Conservation (phyloP, 53 echinoderm and acorn worm genomes). For the Patiria pectinifera region DNA sequence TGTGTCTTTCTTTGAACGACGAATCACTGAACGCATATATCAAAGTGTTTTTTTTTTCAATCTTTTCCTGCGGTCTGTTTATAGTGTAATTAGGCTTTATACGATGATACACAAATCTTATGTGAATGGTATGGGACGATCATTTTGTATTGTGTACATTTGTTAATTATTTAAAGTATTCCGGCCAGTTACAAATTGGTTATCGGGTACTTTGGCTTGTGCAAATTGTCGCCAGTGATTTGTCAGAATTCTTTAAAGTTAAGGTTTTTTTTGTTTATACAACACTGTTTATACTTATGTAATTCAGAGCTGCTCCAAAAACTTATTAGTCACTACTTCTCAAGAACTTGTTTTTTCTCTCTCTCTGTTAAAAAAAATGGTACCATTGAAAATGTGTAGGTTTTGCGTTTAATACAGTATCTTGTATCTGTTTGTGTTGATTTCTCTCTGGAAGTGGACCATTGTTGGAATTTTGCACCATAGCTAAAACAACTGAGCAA, state of each 20-base stretch:
- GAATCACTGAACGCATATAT: background rate
- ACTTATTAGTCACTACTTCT: too few species aligned
- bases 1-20: too few species aligned
- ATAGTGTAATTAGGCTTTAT: constrained; percentile 59
- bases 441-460: too few species aligned
- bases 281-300: background rate
- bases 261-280: too few species aligned
- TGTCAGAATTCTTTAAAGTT: background rate
- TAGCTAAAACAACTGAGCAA: too few species aligned
- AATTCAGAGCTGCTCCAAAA: background rate
- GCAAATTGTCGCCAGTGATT: background rate
- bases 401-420: too few species aligned
- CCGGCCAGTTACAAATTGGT: background rate
- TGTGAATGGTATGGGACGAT: background rate
- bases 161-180: constrained; percentile 7
- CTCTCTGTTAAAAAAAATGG: too few species aligned
- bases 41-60: constrained; percentile 3
- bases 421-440: too few species aligned
- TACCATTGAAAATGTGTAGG: too few species aligned
- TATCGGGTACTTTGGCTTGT: background rate
- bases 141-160: constrained; percentile 3
- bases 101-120: constrained; percentile 5
- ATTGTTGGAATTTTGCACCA: too few species aligned
- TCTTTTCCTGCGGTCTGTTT: background rate
- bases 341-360: too few species aligned